Percentiles rank a stretch among this genome's conserved stretches.
Conservation (phyloP, 2,888 invertebrate genomes). For the Zaprionus bogoriensis region DNA sequence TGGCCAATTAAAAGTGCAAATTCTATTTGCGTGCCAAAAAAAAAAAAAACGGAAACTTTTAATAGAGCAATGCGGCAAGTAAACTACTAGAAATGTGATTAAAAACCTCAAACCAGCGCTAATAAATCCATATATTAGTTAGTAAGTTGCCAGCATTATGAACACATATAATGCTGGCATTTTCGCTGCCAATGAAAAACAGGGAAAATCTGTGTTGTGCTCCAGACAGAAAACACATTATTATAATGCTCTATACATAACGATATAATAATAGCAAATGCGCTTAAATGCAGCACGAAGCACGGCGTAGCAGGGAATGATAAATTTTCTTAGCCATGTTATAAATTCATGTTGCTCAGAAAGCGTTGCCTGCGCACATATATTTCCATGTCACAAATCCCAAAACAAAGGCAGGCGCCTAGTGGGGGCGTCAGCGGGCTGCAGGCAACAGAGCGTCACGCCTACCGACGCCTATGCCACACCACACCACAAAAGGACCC, state of each 20-base stretch:
- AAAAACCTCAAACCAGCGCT: no score
- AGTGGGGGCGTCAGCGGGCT: no score
- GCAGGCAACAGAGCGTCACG: constrained; percentile 34
- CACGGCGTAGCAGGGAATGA: constrained; percentile 5
- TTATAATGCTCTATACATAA: constrained; percentile 48
- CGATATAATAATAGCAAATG: constrained; percentile 50
- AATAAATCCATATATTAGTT: no score
- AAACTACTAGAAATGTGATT: no score
- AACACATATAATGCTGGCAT: no score
- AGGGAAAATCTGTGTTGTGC: no score
- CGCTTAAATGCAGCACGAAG: constrained; percentile 44
- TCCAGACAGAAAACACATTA: constrained; percentile 9
- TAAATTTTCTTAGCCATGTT: constrained; percentile 48
- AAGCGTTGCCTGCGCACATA: constrained; percentile 47
- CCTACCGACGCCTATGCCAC: constrained; percentile 35
- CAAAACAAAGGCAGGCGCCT: constrained; percentile 35
- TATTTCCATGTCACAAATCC: constrained; percentile 56
- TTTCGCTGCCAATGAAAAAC: no score
- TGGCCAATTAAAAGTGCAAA: constrained; percentile 63
- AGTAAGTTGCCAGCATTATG: no score
- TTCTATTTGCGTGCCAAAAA: constrained; percentile 34
- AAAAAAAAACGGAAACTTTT: not conserved
- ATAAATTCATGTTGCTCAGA: constrained; percentile 53
- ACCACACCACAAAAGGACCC: constrained; percentile 33
- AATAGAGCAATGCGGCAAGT: no score